Evolutionary conservation across 2,888 invertebrate species (phyloP).

Genomic region (Nomada ruficornis): DNA sequence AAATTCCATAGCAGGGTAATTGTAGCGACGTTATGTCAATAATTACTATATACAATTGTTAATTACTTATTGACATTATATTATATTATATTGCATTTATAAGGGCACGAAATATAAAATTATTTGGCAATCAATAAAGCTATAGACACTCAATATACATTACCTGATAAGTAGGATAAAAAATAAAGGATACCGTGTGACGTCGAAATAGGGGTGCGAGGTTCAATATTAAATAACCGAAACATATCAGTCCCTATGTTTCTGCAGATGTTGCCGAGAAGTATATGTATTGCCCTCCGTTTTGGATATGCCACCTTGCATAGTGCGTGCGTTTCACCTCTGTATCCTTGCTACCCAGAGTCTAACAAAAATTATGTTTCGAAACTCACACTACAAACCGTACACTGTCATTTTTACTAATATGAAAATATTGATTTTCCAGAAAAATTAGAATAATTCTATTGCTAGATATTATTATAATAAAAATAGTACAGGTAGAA

Average conservation of each 20-base stretch:
- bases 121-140: background rate
- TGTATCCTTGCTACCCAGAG: conserved; percentile 16
- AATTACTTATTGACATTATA: too few relatives aligned
- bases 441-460: too few relatives aligned
- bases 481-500: too few relatives aligned
- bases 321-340: conserved; percentile 42
- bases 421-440: too few relatives aligned
- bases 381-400: background rate
- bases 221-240: conserved; percentile 71
- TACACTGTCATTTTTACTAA: too few relatives aligned
- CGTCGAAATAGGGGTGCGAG: conserved; percentile 51
- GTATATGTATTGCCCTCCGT: conserved; percentile 42
- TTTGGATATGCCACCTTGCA: conserved; percentile 62
- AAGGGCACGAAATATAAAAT: background rate
- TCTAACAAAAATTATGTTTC: background rate
- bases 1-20: too few relatives aligned
- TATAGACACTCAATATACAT: too few relatives aligned
- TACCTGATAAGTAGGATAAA: too few relatives aligned
- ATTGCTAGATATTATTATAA: too few relatives aligned
- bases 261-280: conserved; percentile 72
- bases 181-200: background rate
- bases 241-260: conserved; percentile 71
- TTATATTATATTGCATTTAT: too few relatives aligned
- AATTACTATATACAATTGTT: too few relatives aligned
- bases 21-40: too few relatives aligned